Evolutionary conservation across 2,797 vertebrate genomes (phyloP).

Genomic region (Onychomys arenicola): DNA sequence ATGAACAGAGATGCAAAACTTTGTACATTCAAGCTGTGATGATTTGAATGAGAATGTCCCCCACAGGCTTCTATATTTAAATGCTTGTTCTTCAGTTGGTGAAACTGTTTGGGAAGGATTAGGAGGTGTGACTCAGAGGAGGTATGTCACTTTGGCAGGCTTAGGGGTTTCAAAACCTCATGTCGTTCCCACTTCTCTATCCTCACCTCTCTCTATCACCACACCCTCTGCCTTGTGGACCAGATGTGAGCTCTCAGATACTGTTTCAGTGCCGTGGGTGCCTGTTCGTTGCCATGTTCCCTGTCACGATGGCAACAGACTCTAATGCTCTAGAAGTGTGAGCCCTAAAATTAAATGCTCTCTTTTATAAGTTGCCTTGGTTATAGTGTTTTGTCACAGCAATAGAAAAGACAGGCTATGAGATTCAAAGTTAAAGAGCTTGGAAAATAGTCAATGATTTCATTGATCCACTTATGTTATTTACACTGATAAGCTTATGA

Average conservation of each 20-base stretch:
- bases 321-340: neutral
- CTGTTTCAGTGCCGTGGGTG: neutral
- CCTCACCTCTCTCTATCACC: neutral
- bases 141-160: neutral
- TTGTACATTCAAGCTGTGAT: neutral
- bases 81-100: neutral
- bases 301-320: neutral
- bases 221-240: neutral
- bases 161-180: neutral
- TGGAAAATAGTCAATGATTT: neutral
- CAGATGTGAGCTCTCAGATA: neutral
- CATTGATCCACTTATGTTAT: neutral
- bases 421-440: neutral
- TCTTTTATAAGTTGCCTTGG: neutral
- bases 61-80: neutral
- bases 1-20: neutral
- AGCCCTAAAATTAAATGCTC: neutral
- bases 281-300: neutral
- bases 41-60: neutral
- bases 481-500: neutral
- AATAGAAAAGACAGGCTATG: neutral
- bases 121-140: neutral
- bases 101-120: neutral
- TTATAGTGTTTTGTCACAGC: neutral
- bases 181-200: neutral